These are phyloP conservation scores for Ericerus pela DNA, from an alignment of 1,140 invertebrate species.

Conservation along the genomic window DNA sequence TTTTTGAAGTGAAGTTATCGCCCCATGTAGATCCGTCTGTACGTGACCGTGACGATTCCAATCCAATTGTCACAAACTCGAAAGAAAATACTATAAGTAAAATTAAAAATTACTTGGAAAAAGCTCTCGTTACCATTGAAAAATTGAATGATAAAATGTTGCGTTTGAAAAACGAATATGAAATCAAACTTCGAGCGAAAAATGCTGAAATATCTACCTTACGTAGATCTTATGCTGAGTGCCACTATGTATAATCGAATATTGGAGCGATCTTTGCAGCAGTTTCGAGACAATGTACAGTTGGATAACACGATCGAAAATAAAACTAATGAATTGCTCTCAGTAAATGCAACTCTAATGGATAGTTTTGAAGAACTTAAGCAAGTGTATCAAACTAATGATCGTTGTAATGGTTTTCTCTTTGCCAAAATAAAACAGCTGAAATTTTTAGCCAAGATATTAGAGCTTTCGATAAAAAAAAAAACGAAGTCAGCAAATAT, in stretches of 20 bases:
- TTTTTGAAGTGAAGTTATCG: background rate
- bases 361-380: background rate
- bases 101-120: background rate
- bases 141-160: background rate
- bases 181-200: background rate
- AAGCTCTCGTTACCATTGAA: background rate
- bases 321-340: background rate
- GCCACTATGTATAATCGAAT: background rate
- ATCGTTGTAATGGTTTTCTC: background rate
- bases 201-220: background rate
- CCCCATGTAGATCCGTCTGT: background rate
- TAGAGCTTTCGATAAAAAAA: too few species aligned
- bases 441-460: background rate
- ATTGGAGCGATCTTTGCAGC: background rate
- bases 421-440: background rate
- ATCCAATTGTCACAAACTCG: background rate
- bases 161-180: background rate
- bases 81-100: background rate
- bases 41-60: background rate
- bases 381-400: background rate
- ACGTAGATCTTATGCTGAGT: background rate
- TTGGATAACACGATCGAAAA: background rate
- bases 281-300: background rate
- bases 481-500: too few species aligned
- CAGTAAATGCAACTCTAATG: background rate